A percentile compares a stretch with the other conserved stretches of the same genome.
Evolutionary conservation across 2,888 invertebrate genomes (phyloP).

Genomic region (Ariolimax columbianus): DNA sequence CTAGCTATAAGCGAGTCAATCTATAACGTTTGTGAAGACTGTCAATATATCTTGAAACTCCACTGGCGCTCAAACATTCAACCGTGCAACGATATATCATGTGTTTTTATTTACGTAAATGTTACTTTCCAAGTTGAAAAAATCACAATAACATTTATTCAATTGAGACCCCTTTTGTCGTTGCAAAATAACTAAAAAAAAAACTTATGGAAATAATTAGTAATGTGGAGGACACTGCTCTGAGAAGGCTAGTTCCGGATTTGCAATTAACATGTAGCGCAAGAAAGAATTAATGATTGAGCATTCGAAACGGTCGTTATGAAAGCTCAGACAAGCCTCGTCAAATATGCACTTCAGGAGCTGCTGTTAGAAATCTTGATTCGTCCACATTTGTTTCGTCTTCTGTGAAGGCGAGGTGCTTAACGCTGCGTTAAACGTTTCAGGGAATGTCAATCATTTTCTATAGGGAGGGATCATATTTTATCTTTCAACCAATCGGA

Average conservation of each 20-base stretch:
- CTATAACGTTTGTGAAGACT: not conserved
- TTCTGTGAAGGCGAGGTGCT: not conserved
- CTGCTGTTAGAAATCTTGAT: not conserved
- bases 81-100: no score
- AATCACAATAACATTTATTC: no score
- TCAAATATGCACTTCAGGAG: not conserved
- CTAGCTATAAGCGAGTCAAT: not conserved
- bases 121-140: no score
- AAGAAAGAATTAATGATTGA: no score
- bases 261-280: no score
- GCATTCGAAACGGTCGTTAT: not conserved
- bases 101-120: not conserved
- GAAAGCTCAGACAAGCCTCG: not conserved
- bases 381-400: not conserved
- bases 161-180: no score
- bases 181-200: no score
- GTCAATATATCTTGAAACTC: not conserved
- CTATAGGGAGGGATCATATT: not conserved
- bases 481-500: not conserved
- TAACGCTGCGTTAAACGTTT: not conserved
- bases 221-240: no score
- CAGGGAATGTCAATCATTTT: not conserved
- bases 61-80: not conserved
- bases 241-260: no score
- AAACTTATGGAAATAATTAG: no score